These are phyloP conservation scores for Phocides pigmalion DNA, from an alignment of 1,140 invertebrate species.

Conservation along the genomic window DNA sequence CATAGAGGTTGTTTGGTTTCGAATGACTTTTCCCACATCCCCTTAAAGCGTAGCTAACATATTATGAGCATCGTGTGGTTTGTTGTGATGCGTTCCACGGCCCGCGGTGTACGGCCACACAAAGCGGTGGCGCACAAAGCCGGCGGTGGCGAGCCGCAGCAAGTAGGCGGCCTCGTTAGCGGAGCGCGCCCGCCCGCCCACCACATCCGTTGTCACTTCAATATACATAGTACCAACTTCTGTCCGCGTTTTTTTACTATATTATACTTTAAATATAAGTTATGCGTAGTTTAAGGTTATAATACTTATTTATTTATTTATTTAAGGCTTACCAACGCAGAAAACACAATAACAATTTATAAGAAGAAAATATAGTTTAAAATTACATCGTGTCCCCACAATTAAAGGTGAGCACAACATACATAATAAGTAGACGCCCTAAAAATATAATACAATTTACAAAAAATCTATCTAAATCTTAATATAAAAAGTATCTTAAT, in stretches of 20 bases:
- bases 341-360: too few relatives aligned
- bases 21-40: neutral
- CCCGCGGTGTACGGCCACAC: neutral
- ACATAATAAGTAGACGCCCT: too few relatives aligned
- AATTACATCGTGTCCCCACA: too few relatives aligned
- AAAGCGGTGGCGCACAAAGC: neutral
- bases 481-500: too few relatives aligned
- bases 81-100: neutral
- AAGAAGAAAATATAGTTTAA: too few relatives aligned
- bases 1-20: neutral
- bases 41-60: neutral
- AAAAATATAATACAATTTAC: too few relatives aligned
- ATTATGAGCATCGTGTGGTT: neutral
- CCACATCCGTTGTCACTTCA: neutral
- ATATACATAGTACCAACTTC: neutral
- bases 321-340: too few relatives aligned
- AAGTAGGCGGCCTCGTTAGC: conserved; percentile 5
- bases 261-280: neutral
- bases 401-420: too few relatives aligned
- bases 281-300: neutral
- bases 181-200: conserved; percentile 6
- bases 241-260: neutral
- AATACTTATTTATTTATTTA: too few relatives aligned
- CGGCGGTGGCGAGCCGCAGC: neutral
- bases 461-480: too few relatives aligned